These are phyloP conservation scores for Eucera pruinosa DNA, from an alignment of 2,888 invertebrate genomes.

Conservation along the genomic window DNA sequence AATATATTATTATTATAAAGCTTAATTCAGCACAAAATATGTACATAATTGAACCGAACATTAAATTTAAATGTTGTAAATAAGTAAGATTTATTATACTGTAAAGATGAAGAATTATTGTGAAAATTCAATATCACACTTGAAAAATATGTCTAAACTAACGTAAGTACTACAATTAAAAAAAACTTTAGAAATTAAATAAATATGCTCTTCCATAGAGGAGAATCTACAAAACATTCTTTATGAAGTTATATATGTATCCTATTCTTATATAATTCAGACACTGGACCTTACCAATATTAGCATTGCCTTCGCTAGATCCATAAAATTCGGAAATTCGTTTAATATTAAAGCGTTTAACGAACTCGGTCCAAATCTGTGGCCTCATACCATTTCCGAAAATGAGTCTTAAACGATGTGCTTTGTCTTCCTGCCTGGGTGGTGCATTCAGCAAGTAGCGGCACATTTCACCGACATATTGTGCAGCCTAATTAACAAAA, in stretches of 20 bases:
- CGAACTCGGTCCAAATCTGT: slow-evolving; percentile 88
- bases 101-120: background rate
- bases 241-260: background rate
- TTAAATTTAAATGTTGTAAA: no score
- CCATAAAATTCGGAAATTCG: slow-evolving; percentile 89
- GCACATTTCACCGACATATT: slow-evolving; percentile 87
- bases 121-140: background rate
- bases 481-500: slow-evolving; percentile 84
- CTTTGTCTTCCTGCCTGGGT: slow-evolving; percentile 84
- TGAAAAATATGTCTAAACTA: no score
- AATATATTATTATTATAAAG: background rate
- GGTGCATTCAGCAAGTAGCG: slow-evolving; percentile 86
- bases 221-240: no score
- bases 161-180: no score
- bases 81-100: no score
- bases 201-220: background rate
- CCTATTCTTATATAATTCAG: no score
- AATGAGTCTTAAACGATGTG: slow-evolving; percentile 86
- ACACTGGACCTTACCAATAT: slow-evolving; percentile 83
- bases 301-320: slow-evolving; percentile 89
- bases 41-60: no score
- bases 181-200: no score
- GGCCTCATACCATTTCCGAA: slow-evolving; percentile 90
- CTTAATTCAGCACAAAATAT: background rate
- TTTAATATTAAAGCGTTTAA: slow-evolving; percentile 86